Conservation (phyloP, 2,888 invertebrate genomes). For the Callyntrura sp. region DNA sequence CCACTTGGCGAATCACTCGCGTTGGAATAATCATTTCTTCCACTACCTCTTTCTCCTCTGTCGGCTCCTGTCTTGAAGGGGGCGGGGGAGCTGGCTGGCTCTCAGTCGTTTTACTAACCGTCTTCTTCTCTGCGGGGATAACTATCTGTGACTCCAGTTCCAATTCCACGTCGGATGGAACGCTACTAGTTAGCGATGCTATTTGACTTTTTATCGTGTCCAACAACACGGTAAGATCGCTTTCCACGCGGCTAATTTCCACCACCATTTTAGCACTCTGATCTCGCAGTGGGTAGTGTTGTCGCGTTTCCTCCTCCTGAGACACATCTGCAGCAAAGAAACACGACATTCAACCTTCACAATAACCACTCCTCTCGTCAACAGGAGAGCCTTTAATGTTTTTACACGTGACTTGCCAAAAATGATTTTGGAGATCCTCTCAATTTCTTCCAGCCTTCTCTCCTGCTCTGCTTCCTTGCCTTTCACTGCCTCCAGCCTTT, state of each 20-base stretch:
- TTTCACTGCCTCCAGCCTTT: constrained; percentile 57
- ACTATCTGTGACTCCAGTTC: constrained; percentile 67
- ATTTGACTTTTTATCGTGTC: constrained; percentile 52
- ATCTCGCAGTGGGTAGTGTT: constrained; percentile 75
- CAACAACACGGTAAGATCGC: constrained; percentile 68
- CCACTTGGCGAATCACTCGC: not conserved
- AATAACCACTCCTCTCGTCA: not conserved
- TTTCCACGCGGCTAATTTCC: constrained; percentile 73
- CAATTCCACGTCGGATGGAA: constrained; percentile 37
- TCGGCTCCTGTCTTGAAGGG: not conserved
- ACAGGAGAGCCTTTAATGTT: not conserved
- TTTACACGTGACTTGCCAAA: constrained; percentile 66
- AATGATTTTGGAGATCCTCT: constrained; percentile 74
- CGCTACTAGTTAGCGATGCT: not conserved
- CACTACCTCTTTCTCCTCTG: constrained; percentile 36
- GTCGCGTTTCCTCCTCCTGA: constrained; percentile 68
- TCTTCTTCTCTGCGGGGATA: not conserved
- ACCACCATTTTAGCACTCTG: constrained; percentile 56
- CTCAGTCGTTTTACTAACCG: not conserved
- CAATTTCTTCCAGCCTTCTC: constrained; percentile 74
- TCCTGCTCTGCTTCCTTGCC: constrained; percentile 75
- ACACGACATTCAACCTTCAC: not conserved
- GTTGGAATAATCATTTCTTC: constrained; percentile 54
- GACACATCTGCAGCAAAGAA: constrained; percentile 45
- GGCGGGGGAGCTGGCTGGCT: not conserved